A percentile compares a stretch with the other conserved stretches of the same genome.
Evolutionary conservation across 2,113 vertebrate genomes (phyloP).

Genomic region (Alectura lathami): DNA sequence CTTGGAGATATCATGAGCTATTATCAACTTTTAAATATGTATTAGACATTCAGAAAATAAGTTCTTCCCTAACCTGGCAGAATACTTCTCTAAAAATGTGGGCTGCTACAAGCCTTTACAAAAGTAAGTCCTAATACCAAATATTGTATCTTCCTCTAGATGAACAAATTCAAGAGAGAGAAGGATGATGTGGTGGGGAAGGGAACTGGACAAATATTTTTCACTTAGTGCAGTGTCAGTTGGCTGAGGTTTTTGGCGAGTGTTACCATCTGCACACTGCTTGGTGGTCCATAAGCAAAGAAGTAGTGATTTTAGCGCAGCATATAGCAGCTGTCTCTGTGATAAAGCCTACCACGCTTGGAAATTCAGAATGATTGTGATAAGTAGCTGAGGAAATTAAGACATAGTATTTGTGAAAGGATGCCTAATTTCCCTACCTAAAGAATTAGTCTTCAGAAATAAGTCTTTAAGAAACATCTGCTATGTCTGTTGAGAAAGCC

Average conservation of each 20-base stretch:
- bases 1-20: background rate
- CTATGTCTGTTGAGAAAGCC: background rate
- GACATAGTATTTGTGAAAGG: background rate
- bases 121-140: background rate
- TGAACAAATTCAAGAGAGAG: background rate
- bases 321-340: background rate
- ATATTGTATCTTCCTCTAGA: background rate
- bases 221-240: background rate
- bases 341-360: background rate
- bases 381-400: background rate
- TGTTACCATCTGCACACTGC: background rate
- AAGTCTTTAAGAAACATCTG: background rate
- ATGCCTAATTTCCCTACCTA: background rate
- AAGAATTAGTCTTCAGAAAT: background rate
- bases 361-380: background rate
- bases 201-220: background rate
- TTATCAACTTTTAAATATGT: conserved; percentile 23
- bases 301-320: background rate
- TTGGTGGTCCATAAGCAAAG: rapidly evolving
- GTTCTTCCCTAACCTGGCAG: background rate
- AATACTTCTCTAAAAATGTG: background rate
- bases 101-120: background rate
- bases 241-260: background rate
- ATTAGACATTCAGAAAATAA: conserved; percentile 39
- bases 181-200: background rate